Conservation (phyloP, 2,113 vertebrate species). For the Ictalurus punctatus region DNA sequence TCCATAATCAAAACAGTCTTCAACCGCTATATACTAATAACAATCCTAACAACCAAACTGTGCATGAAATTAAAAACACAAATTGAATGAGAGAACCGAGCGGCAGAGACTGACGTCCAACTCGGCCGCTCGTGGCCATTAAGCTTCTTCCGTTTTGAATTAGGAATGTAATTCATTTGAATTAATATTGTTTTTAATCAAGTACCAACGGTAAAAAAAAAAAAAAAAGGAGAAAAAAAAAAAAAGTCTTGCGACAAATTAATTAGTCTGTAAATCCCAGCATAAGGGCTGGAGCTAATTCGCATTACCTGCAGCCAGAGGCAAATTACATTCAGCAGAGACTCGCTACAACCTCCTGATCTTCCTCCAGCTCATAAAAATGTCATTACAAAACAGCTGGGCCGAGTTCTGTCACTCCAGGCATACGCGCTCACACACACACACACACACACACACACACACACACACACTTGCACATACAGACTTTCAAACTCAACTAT, state of each 20-base stretch:
- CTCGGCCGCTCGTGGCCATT: conserved; percentile 52
- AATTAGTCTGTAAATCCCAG: conserved; percentile 77
- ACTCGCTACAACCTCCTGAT: conserved; percentile 33
- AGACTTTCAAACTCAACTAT: not conserved
- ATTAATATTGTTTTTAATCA: conserved; percentile 78
- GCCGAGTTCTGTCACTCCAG: conserved; percentile 2
- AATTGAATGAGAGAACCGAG: not conserved
- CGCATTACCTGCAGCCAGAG: conserved; percentile 68
- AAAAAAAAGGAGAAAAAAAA: not conserved
- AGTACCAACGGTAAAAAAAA: conserved; percentile 61
- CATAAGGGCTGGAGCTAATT: conserved; percentile 59
- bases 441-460: not conserved
- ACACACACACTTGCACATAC: not conserved
- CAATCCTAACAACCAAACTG: conserved; percentile 1
- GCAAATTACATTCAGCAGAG: conserved; percentile 55
- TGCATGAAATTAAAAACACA: conserved; percentile 26
- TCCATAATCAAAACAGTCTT: not conserved
- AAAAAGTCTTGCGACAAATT: conserved; percentile 69
- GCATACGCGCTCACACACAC: not conserved
- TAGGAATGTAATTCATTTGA: conserved; percentile 74
- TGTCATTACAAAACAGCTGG: conserved; percentile 52
- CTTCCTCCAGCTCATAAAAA: conserved; percentile 51
- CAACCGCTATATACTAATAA: conserved; percentile 5
- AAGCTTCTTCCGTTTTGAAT: conserved; percentile 66
- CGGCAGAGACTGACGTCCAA: conserved; percentile 26